Evolutionary conservation across 2,888 invertebrate genomes (phyloP), one percentile per base, ranked within the genome.

Genomic region (Pterostichus niger): DNA sequence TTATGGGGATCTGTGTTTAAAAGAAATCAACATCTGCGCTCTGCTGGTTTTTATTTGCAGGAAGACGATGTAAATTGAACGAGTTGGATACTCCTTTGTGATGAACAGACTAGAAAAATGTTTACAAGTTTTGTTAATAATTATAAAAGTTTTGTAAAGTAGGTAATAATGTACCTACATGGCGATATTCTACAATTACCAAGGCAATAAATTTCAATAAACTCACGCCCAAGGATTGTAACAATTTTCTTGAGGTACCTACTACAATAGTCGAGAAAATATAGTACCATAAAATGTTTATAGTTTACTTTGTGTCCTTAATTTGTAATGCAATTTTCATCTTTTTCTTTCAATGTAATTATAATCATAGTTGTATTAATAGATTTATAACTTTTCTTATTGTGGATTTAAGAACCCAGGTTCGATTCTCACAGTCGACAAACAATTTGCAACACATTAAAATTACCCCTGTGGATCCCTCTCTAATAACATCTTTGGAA

Each of bases 11-110:
- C 68, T 40, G 33, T 33, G 15, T 64, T 64, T 24, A 17, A 71
- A 71, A 71, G 68, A 71, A 71, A 71, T 71, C 44, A 71, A 40
- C 40, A 6, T 44, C 17, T 64, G 13, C 44, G 44, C 40, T 68
- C 35, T n/a, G 35, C 15, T 40, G 13, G 11, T 31, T 11, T 68
- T 68, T 40, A 68, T 13, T 68, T 40, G 40, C 35, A 68, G 40
- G 64, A 68, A 40, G 13, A 35, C 11, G 7, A 40, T 0, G 64
- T 15, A 35, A 68, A 68, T 68, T 71, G 68, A 44, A 71, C 17
- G 64, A 68, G 44, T 71, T 71, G 1, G 11, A 11, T 13, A 6
- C 11, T 56, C 13, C 2, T 17, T 56, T 56, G 13, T 13, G 6
- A 56, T 10, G 17, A 56, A 56, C 11, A 24, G 2, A 56, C 17